A percentile compares a stretch with the other conserved stretches of the same genome.
phyloP scores from a whole-genome alignment of 2,797 vertebrate genomes.

The Malacoraja senta region DNA sequence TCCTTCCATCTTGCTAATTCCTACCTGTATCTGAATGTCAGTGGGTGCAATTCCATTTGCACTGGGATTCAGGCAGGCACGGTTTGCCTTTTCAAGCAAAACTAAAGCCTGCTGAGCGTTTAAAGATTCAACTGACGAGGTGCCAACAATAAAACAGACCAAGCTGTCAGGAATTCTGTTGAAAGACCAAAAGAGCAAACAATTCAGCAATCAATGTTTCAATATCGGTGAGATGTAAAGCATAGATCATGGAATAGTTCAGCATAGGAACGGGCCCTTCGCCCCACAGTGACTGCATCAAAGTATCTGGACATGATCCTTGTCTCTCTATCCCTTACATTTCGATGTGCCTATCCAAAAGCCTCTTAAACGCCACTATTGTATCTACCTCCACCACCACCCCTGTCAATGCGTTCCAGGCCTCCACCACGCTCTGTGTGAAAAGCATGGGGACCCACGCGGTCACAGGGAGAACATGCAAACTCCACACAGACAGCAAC shows the following conservation, averaged over 20 bases:
- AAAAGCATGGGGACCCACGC: no score
- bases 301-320: no score
- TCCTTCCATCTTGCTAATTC: not conserved
- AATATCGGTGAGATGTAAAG: not conserved
- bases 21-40: conserved; percentile 26
- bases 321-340: no score
- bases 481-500: no score
- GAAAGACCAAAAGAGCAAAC: not conserved
- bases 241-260: not conserved
- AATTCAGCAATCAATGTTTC: not conserved
- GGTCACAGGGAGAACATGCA: no score
- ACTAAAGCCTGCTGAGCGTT: not conserved
- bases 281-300: no score
- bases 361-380: no score
- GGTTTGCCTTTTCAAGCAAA: not conserved
- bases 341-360: no score
- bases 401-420: no score
- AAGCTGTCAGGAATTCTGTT: conserved; percentile 5
- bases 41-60: not conserved
- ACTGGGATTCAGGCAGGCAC: not conserved
- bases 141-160: conserved; percentile 30
- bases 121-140: not conserved
- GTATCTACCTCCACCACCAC: no score
- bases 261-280: no score
- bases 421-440: no score